Evolutionary conservation across 2,888 invertebrate species (phyloP), one percentile per base, ranked within the genome.

Genomic region (Malthinus seriepunctatus): DNA sequence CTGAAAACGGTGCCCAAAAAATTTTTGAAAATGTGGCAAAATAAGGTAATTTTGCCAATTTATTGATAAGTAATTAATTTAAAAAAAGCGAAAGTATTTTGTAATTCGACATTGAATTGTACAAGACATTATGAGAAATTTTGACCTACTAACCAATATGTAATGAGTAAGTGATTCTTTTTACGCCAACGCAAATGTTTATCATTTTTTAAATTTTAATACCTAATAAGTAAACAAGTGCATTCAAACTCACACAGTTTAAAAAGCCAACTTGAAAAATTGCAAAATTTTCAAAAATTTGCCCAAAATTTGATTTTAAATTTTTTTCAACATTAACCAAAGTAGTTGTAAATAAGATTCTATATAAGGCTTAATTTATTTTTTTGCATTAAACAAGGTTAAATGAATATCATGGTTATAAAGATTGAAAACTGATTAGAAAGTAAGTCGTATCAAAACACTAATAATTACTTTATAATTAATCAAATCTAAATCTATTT

Each of bases 171-270:
- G 48, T 52, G 54, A 51, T 58, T 51, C 51, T 54, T 49, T 62
- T 55, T 59, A 63, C 63, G 61, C 63, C 63, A 62, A 63, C 63
- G 63, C 63, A 63, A 62, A 62, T 63, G 63, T 52, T 56, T 56
- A 42, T 53, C 49, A 56, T 53, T 61, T 55, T 53, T 52, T 34
- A n/a, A 52, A 56, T 60, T 60, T 44, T 32, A 31, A 12, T 47
- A 23, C 23, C 23, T 5, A 23, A 23, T 5, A 23, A 23, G 2
- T 23, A 5, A 23, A 23, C 23, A 5, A 23, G 5, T n/a, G n/a
- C n/a, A 23, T 23, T 23, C 5, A 3, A 23, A 23, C 23, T 5
- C 3, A 23, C 23, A 23, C 23, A 23, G 3, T 23, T 23, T 5
- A 5, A 23, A 5, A 23, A 23, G 23, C 5, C 23, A 3, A 2